A percentile compares a stretch with the other conserved stretches of the same genome.
phyloP scores from a whole-genome alignment of 2,888 invertebrate species.

The Kryphioiulus occultus region DNA sequence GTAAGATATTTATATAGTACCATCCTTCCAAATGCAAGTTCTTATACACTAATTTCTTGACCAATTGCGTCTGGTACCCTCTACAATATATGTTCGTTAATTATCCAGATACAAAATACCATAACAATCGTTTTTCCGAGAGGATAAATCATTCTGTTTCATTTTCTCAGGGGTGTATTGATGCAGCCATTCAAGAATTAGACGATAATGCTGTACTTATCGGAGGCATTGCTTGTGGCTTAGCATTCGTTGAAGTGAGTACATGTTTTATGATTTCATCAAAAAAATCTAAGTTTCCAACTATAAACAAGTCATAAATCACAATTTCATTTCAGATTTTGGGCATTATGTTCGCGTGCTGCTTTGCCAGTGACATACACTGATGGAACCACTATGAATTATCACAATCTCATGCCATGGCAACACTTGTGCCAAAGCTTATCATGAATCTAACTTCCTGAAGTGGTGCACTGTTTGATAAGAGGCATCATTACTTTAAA shows the following conservation, averaged over 20 bases:
- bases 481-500: background rate
- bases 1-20: background rate
- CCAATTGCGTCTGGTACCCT: too few relatives aligned
- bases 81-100: too few relatives aligned
- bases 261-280: background rate
- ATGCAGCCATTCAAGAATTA: background rate
- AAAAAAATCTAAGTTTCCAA: background rate
- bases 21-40: too few relatives aligned
- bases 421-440: background rate
- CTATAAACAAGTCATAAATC: background rate
- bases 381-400: background rate
- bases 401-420: background rate
- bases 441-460: background rate
- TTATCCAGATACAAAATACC: too few relatives aligned
- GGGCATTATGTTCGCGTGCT: background rate
- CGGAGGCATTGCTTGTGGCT: constrained; percentile 8
- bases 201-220: constrained; percentile 40
- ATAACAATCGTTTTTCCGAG: too few relatives aligned
- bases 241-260: constrained; percentile 33
- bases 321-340: background rate
- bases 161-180: background rate
- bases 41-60: too few relatives aligned
- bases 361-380: constrained; percentile 12
- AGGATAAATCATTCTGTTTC: too few relatives aligned
- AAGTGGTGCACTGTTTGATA: background rate